phyloP scores from a whole-genome alignment of 2,113 vertebrate species.

The Peromyscus maniculatus region DNA sequence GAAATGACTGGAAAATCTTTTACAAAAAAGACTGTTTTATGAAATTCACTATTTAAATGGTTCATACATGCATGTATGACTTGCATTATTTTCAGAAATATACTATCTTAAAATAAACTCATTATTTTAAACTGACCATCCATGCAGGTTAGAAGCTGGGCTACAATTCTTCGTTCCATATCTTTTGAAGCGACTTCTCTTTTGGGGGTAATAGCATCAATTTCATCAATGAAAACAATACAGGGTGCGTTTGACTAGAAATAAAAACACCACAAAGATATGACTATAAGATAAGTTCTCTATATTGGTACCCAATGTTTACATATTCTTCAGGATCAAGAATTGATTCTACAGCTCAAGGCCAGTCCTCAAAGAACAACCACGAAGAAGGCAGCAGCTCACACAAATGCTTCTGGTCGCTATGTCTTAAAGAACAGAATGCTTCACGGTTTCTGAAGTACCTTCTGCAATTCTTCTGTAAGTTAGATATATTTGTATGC shows the following conservation, averaged over 20 bases:
- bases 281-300: background rate
- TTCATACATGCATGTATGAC: background rate
- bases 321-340: background rate
- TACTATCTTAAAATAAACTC: background rate
- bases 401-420: background rate
- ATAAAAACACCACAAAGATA: constrained; percentile 22
- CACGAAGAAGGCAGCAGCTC: background rate
- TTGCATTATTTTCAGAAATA: background rate
- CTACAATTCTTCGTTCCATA: constrained; percentile 98
- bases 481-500: background rate
- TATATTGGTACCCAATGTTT: background rate
- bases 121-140: constrained; percentile 90
- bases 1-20: constrained; percentile 2
- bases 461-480: constrained; percentile 13
- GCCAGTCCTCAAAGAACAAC: background rate
- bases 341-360: background rate
- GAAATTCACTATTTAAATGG: constrained; percentile 9
- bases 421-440: background rate
- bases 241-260: constrained; percentile 93
- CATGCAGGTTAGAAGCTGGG: constrained; percentile 98
- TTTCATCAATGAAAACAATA: constrained; percentile 98
- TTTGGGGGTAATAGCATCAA: constrained; percentile 97
- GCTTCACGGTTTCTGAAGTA: background rate
- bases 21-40: background rate
- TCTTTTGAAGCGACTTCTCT: constrained; percentile 98